Conservation (phyloP, 2,888 invertebrate genomes). For the Shargacucullia verbasci region DNA sequence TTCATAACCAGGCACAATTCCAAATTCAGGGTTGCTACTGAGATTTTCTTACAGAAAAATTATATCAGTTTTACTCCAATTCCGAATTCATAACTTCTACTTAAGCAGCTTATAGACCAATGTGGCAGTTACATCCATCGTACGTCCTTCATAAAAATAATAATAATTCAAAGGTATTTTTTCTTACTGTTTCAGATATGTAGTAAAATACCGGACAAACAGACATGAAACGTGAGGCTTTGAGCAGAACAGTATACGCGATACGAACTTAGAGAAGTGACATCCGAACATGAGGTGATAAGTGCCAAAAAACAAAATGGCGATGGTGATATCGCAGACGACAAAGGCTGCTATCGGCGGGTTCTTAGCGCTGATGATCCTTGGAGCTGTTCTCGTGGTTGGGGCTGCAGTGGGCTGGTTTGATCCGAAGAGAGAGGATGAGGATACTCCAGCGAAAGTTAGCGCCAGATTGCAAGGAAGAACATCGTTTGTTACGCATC, state of each 20-base stretch:
- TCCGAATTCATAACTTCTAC: no score
- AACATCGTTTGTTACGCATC: slow-evolving; percentile 84
- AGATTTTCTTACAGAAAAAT: no score
- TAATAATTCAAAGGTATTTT: neutral
- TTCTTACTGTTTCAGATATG: slow-evolving; percentile 40
- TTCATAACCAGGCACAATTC: no score
- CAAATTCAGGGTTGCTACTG: no score
- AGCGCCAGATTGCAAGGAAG: slow-evolving; percentile 83
- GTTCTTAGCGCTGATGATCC: slow-evolving; percentile 82
- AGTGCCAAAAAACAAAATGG: slow-evolving; percentile 77
- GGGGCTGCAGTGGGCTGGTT: slow-evolving; percentile 86
- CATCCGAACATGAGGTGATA: slow-evolving; percentile 73
- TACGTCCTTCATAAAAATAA: no score
- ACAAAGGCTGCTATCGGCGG: slow-evolving; percentile 86
- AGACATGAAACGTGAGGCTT: slow-evolving; percentile 29
- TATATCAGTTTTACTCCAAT: no score
- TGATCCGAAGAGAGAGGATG: slow-evolving; percentile 82
- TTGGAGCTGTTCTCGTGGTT: slow-evolving; percentile 83
- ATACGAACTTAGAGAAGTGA: slow-evolving; percentile 46
- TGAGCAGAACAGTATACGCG: slow-evolving; percentile 18
- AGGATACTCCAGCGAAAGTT: slow-evolving; percentile 83
- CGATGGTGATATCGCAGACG: slow-evolving; percentile 87
- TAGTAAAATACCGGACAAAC: neutral
- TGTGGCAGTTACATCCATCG: no score
- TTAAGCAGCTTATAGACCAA: no score